Evolutionary conservation across 2,113 vertebrate species (phyloP), one percentile per base, ranked within the genome.

Genomic region (Brachyhypopomus occidentalis): DNA sequence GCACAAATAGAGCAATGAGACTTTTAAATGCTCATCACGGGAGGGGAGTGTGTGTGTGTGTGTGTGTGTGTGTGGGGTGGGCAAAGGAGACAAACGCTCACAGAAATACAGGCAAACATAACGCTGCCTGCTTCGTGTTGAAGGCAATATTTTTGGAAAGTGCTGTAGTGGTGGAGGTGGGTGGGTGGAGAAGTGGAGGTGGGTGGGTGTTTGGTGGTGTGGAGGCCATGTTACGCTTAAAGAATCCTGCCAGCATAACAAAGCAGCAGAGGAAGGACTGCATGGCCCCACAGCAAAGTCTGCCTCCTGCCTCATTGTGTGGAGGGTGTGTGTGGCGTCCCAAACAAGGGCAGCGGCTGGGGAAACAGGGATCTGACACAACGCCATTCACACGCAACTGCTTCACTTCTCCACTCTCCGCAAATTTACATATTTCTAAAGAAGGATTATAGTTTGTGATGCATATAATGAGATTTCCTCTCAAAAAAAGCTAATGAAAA

Each of bases 381-480:
- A 7, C 48, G 66, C 86, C 58, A 77, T 84, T 87, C 60, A 84
- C 69, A 84, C 78, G 69, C 41, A 72, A 38, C 80, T 48, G 36
- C 80, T 52, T 72, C 71, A 67, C 55, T 88, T 83, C 73, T 86
- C 75, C 71, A 48, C 72, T 75, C 72, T 79, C 36, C 81, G 77
- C 84, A 83, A 79, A 89, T 92, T 92, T 91, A 88, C 89, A 91
- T 90, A 88, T 86, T 88, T 88, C 84, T 78, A 85, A 90, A 88
- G 85, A 71, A 79, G 84, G 86, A 88, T 83, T 87, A 87, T 85
- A 90, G 84, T 84, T 91, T 85, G 84, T 92, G 91, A 92, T 91
- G 91, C 91, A 92, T 90, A 92, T 90, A 93, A 92, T 93, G 91
- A 92, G 88, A 89, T 90, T 89, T 91, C 84, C 83, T 81, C 86